Conservation (phyloP, 1,140 invertebrate genomes). For the Teleogryllus occipitalis region DNA sequence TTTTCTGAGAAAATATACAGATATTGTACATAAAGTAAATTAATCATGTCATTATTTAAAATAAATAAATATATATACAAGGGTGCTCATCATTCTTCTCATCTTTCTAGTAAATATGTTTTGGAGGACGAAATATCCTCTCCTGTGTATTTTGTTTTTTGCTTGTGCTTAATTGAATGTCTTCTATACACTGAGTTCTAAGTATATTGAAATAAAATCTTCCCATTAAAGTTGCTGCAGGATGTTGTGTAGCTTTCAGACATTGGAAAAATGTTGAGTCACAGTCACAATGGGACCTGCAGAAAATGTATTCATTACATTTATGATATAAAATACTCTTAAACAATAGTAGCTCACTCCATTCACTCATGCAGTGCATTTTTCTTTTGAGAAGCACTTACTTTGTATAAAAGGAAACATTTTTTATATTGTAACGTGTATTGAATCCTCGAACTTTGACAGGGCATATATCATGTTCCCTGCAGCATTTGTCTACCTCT, state of each 20-base stretch:
- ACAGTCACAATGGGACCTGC: slow-evolving; percentile 71
- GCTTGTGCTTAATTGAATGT: slow-evolving; percentile 27
- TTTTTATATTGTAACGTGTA: slow-evolving; percentile 68
- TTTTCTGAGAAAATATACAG: background rate
- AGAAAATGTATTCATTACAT: slow-evolving; percentile 22
- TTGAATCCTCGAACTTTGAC: slow-evolving; percentile 64
- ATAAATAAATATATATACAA: background rate
- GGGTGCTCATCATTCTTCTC: background rate
- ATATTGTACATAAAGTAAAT: background rate
- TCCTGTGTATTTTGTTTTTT: background rate
- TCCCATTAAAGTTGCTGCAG: slow-evolving; percentile 66
- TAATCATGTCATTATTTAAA: background rate
- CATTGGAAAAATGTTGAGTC: slow-evolving; percentile 74
- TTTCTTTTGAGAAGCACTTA: slow-evolving; percentile 35
- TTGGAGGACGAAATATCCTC: background rate
- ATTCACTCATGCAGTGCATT: background rate
- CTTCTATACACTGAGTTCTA: slow-evolving; percentile 65
- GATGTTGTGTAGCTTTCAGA: slow-evolving; percentile 58
- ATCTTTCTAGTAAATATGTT: background rate
- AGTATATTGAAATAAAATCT: slow-evolving; percentile 82
- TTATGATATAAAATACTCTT: background rate
- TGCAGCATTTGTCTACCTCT: slow-evolving; percentile 71
- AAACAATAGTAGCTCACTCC: background rate
- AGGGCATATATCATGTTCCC: slow-evolving; percentile 74
- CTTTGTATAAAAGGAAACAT: slow-evolving; percentile 79